Evolutionary conservation across 2,113 vertebrate genomes (phyloP).

Genomic region (Nothocercus julius): DNA sequence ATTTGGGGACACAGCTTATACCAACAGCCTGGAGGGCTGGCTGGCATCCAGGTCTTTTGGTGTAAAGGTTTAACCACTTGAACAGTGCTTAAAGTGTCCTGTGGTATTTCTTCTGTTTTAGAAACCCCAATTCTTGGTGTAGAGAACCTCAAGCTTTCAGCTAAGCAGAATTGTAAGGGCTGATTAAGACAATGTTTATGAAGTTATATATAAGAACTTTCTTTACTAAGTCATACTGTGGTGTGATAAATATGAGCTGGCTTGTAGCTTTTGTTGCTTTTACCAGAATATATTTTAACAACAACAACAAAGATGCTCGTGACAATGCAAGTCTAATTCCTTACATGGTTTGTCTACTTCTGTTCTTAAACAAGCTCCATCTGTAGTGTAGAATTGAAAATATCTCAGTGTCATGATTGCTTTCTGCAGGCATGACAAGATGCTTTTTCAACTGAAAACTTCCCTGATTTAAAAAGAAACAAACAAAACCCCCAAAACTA

Average conservation of each 20-base stretch:
- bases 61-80: background rate
- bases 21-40: background rate
- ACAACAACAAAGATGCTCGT: constrained; percentile 5
- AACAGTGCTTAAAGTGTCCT: background rate
- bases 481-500: background rate
- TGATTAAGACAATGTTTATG: background rate
- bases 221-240: background rate
- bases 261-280: constrained; percentile 53
- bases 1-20: background rate
- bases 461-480: background rate
- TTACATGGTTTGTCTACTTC: constrained; percentile 9
- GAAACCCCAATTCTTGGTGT: background rate
- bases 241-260: background rate
- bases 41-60: background rate
- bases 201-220: background rate
- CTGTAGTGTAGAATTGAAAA: background rate
- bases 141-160: background rate
- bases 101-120: background rate
- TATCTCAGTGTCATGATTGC: background rate
- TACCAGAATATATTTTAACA: constrained; percentile 34
- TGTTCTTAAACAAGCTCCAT: constrained; percentile 4
- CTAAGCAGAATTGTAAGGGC: background rate
- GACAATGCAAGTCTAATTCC: background rate
- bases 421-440: background rate
- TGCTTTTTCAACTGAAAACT: background rate